Percentiles rank a stretch among this genome's conserved stretches.
These are phyloP conservation scores for Pygoscelis antarcticus DNA, from an alignment of 2,113 vertebrate genomes.

Conservation along the genomic window DNA sequence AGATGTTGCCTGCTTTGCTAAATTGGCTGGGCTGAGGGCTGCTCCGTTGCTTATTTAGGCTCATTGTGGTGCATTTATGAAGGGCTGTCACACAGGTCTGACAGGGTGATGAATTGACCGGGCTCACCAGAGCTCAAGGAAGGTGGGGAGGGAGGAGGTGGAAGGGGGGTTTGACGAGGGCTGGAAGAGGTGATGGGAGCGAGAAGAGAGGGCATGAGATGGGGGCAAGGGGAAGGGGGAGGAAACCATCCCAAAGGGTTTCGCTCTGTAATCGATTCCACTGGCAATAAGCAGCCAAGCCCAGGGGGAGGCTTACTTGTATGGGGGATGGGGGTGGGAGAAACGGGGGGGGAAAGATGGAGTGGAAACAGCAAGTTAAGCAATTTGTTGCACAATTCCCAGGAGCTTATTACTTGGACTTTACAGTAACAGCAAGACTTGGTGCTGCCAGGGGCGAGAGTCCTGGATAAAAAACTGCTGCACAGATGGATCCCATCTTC, in stretches of 20 bases:
- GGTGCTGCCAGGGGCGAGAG: not conserved
- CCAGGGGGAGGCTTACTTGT: not conserved
- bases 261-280: not conserved
- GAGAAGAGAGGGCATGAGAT: not conserved
- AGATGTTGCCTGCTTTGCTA: conserved; percentile 71
- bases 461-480: not conserved
- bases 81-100: conserved; percentile 61
- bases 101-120: conserved; percentile 66
- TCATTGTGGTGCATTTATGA: conserved; percentile 66
- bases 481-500: not conserved
- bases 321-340: not conserved
- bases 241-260: not conserved
- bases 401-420: not conserved
- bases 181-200: not conserved
- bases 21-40: conserved; percentile 61
- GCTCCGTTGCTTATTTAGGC: conserved; percentile 41
- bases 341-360: not conserved
- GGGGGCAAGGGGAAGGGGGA: not conserved
- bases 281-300: conserved; percentile 15
- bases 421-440: not conserved
- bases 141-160: not conserved
- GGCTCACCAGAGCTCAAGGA: not conserved
- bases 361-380: conserved; percentile 56
- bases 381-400: conserved; percentile 27
- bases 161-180: not conserved